phyloP scores from a whole-genome alignment of 2,888 invertebrate genomes.

The Gymnoscelis rufifasciata region DNA sequence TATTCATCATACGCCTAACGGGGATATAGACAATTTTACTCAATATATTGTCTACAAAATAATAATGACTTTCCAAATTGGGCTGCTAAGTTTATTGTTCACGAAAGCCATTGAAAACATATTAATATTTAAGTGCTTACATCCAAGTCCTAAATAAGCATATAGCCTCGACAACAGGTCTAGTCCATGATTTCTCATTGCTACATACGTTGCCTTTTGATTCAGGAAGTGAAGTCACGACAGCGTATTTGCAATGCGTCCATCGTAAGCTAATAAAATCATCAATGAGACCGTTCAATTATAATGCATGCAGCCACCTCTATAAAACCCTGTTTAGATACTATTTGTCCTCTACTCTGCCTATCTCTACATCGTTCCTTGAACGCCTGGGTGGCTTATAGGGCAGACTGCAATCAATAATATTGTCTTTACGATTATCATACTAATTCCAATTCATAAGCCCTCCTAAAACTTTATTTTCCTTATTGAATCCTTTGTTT shows the following conservation, averaged over 20 bases:
- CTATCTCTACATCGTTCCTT: slow-evolving; percentile 31
- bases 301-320: slow-evolving; percentile 51
- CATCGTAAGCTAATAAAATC: slow-evolving; percentile 69
- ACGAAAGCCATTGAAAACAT: not conserved
- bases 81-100: not conserved
- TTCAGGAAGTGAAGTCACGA: slow-evolving; percentile 70
- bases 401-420: slow-evolving; percentile 22
- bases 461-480: too few species aligned
- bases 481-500: not conserved
- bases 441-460: slow-evolving; percentile 19
- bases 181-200: slow-evolving; percentile 50
- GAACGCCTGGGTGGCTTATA: slow-evolving; percentile 28
- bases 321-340: slow-evolving; percentile 59
- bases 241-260: slow-evolving; percentile 65
- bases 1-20: too few species aligned
- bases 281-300: slow-evolving; percentile 72
- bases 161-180: slow-evolving; percentile 26
- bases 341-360: slow-evolving; percentile 51
- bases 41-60: not conserved
- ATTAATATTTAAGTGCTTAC: slow-evolving; percentile 3
- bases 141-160: slow-evolving; percentile 11
- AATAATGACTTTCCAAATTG: not conserved
- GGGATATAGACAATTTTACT: too few species aligned
- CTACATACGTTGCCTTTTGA: slow-evolving; percentile 49
- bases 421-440: slow-evolving; percentile 19